Evolutionary conservation across 2,888 invertebrate species (phyloP).

Genomic region (Agonopterix arenella): DNA sequence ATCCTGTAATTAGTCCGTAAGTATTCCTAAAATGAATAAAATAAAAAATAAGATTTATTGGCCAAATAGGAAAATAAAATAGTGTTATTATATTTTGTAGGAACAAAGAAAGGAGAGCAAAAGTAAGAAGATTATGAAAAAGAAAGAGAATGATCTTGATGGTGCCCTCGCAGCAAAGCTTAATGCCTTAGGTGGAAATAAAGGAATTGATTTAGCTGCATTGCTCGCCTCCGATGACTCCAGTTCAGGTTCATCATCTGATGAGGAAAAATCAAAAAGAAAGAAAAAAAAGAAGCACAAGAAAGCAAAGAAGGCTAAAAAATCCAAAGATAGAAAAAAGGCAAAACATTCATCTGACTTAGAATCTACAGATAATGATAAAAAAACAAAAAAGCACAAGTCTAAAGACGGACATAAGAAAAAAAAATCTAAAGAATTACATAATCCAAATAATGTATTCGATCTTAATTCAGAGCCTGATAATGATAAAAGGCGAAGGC

Average conservation of each 20-base stretch:
- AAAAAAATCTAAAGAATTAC: constrained; percentile 8
- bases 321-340: constrained; percentile 29
- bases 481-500: not conserved
- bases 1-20: too few relatives aligned
- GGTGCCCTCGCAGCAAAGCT: constrained; percentile 83
- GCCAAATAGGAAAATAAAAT: not conserved
- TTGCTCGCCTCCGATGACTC: constrained; percentile 54
- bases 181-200: constrained; percentile 76
- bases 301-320: constrained; percentile 36
- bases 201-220: constrained; percentile 47
- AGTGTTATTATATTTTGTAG: not conserved
- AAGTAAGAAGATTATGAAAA: constrained; percentile 63
- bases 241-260: constrained; percentile 34
- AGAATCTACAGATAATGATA: constrained; percentile 14
- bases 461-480: not conserved
- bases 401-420: not conserved
- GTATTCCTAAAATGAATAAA: too few relatives aligned
- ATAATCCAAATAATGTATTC: not conserved
- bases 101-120: constrained; percentile 54
- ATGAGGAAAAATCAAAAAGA: constrained; percentile 30
- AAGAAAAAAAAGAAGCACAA: constrained; percentile 45
- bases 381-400: constrained; percentile 1
- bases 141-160: constrained; percentile 77
- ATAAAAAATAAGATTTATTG: too few relatives aligned
- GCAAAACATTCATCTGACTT: constrained; percentile 9